Evolutionary conservation across 2,113 vertebrate genomes (phyloP).

Genomic region (Sporophila hypoxantha): DNA sequence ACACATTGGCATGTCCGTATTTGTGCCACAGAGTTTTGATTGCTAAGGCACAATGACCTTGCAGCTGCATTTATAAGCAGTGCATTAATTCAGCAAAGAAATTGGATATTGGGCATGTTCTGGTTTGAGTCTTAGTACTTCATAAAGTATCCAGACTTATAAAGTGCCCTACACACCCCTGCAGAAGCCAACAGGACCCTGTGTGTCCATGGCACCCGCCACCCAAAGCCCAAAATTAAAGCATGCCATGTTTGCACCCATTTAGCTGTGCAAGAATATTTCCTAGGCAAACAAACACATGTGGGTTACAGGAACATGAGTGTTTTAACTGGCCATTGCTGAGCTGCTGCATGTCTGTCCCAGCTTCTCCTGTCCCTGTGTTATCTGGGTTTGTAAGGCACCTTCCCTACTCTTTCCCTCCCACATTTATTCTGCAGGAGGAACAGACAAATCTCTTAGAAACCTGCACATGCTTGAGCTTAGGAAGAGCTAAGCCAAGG

Average conservation of each 20-base stretch:
- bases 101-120: neutral
- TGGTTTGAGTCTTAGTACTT: neutral
- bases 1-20: fast-evolving
- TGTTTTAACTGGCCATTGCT: neutral
- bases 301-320: neutral
- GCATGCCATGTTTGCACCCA: neutral
- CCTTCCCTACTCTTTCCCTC: neutral
- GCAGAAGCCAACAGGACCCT: neutral
- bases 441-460: neutral
- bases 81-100: neutral
- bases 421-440: neutral
- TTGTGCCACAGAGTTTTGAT: neutral
- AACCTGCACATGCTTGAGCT: neutral
- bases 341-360: too few relatives aligned
- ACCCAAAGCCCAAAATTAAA: neutral
- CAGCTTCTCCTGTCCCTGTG: neutral
- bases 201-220: neutral
- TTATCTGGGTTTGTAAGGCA: neutral
- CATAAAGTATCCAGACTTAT: neutral
- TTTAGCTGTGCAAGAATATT: neutral
- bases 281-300: fast-evolving
- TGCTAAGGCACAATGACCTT: neutral
- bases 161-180: neutral
- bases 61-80: neutral
- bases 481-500: neutral